phyloP scores from a whole-genome alignment of 1,140 invertebrate genomes.

The Macrostomum lignano region DNA sequence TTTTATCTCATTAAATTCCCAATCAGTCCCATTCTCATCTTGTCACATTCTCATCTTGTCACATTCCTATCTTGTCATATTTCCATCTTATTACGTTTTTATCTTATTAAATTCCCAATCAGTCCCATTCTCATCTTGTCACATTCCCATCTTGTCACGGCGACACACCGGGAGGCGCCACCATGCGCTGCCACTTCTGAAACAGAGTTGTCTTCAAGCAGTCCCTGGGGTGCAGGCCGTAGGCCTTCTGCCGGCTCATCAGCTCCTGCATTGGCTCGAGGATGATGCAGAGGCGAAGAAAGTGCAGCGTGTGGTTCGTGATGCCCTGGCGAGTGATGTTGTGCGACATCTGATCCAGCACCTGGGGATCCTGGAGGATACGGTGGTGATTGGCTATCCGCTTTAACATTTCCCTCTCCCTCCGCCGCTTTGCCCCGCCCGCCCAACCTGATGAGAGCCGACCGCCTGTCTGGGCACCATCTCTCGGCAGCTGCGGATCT shows the following conservation, averaged over 20 bases:
- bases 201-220: conserved; percentile 88
- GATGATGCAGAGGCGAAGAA: conserved; percentile 83
- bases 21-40: too few species aligned
- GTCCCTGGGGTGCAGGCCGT: conserved; percentile 68
- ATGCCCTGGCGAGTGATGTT: conserved; percentile 83
- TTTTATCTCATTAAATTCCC: too few species aligned
- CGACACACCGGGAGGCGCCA: conserved; percentile 70
- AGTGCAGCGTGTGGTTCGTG: conserved; percentile 76
- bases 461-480: conserved; percentile 64
- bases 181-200: conserved; percentile 96
- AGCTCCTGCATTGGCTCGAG: conserved; percentile 95
- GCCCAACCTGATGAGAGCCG: too few species aligned
- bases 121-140: too few species aligned
- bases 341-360: conserved; percentile 68
- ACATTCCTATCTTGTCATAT: too few species aligned
- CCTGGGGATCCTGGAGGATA: conserved; percentile 51
- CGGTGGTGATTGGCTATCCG: too few species aligned
- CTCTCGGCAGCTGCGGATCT: conserved; percentile 64
- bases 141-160: too few species aligned
- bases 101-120: too few species aligned
- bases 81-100: too few species aligned
- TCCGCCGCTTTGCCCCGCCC: too few species aligned
- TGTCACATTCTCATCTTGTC: too few species aligned
- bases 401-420: too few species aligned
- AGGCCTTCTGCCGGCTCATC: conserved; percentile 90